Conservation (phyloP, 2,888 invertebrate genomes). For the Camponotus fellah region DNA sequence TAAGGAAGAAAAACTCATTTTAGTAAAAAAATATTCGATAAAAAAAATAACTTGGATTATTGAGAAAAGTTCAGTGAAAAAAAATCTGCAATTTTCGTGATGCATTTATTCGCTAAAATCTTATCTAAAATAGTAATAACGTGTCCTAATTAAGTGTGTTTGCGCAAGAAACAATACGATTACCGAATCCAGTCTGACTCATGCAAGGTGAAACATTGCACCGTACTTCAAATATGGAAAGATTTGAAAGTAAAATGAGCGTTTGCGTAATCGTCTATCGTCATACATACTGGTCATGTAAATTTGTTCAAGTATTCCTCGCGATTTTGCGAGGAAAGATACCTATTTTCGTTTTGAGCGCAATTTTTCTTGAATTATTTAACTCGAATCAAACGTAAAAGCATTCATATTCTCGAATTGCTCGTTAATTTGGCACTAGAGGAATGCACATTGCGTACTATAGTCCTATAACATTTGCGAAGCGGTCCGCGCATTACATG, state of each 20-base stretch:
- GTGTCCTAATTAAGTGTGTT: not conserved
- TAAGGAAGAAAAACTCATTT: not conserved
- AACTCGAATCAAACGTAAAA: not conserved
- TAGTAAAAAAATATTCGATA: not conserved
- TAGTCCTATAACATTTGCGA: conserved; percentile 23
- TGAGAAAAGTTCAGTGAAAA: not conserved
- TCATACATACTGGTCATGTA: not conserved
- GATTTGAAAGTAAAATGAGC: conserved; percentile 44
- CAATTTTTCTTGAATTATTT: not conserved
- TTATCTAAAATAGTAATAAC: not conserved
- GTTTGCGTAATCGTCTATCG: conserved; percentile 18
- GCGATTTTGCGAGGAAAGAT: not conserved
- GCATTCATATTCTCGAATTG: not conserved
- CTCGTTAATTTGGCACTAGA: not conserved
- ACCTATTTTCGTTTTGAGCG: not conserved
- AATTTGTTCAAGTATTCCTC: conserved; percentile 6
- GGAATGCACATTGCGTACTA: conserved; percentile 4
- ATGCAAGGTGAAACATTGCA: not conserved
- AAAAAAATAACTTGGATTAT: not conserved
- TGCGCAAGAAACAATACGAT: not conserved
- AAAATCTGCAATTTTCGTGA: not conserved
- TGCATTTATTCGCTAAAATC: not conserved
- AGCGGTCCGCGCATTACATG: not conserved
- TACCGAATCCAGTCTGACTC: not conserved
- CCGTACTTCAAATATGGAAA: conserved; percentile 12